Evolutionary conservation across 2,113 vertebrate species (phyloP), one percentile per base, ranked within the genome.

Genomic region (Oreochromis tanganicae): DNA sequence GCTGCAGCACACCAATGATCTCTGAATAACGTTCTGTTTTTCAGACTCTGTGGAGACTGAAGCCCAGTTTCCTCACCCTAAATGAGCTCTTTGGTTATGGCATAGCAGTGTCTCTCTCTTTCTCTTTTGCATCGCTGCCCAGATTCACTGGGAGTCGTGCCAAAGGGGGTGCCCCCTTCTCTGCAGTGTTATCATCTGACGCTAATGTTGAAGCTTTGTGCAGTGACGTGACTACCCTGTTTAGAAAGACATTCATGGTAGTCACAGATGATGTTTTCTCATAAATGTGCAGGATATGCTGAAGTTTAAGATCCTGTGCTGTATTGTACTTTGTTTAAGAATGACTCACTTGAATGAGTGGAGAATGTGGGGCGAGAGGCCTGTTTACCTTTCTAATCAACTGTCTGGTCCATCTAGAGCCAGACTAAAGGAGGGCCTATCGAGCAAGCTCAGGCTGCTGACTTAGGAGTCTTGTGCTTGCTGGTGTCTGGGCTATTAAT

Each of bases 401-500:
- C 88, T 84, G 41, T 50, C 85, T 36, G 54, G 86, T 91, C 80
- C 84, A 82, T 89, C 52, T 46, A 86, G 86, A 92, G 81, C 87
- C 84, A 89, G 90, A 90, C 87, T 88, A 43, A 85, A 91, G 66
- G 66, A 6, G 46, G 75, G 84, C 36, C 54, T 75, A 87, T 48
- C n/a, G 56, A 83, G 59, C 71, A 14, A 89, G 66, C 83, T 82
- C 80, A 61, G 86, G 80, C 91, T 94, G 89, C 93, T 93, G 92
- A 91, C 88, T 92, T 93, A 85, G 92, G 92, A 95, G 92, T 88
- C 91, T 93, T 94, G 82, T 86, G 61, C 87, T 90, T 32, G n/a
- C 91, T 93, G 56, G 92, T 89, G 92, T 95, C 91, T 95, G 90
- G 50, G 75, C 93, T 97, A 96, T 96, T 95, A 93, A 95, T 96